A percentile compares a stretch with the other conserved stretches of the same genome.
Evolutionary conservation across 2,888 invertebrate genomes (phyloP).

Genomic region (Lasiommata megera): DNA sequence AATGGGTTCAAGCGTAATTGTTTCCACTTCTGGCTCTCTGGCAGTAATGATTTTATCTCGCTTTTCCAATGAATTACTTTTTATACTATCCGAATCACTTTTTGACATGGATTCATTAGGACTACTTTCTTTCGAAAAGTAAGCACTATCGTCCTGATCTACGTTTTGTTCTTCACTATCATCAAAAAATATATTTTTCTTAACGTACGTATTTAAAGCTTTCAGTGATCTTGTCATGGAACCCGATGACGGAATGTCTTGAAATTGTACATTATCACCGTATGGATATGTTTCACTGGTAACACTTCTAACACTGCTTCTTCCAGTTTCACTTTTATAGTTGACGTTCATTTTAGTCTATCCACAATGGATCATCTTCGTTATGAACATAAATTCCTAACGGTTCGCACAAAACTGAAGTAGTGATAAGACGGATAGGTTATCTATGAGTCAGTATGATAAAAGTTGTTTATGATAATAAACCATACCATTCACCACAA

Average conservation of each 20-base stretch:
- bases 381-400: constrained; percentile 19
- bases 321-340: constrained; percentile 31
- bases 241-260: constrained; percentile 60
- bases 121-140: constrained; percentile 71
- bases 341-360: constrained; percentile 30
- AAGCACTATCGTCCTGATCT: constrained; percentile 53
- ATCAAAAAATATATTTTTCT: constrained; percentile 67
- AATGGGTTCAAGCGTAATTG: background rate
- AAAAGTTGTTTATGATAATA: constrained; percentile 25
- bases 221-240: constrained; percentile 65
- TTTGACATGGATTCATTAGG: constrained; percentile 62
- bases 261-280: constrained; percentile 67
- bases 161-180: constrained; percentile 46
- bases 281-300: constrained; percentile 34
- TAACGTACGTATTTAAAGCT: constrained; percentile 70
- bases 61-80: constrained; percentile 39
- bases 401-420: constrained; percentile 46
- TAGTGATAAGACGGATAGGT: constrained; percentile 45
- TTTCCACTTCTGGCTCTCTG: background rate
- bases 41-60: background rate
- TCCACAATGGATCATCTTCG: constrained; percentile 28
- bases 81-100: constrained; percentile 62
- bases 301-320: constrained; percentile 31
- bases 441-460: constrained; percentile 52
- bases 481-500: constrained; percentile 34